Evolutionary conservation across 2,797 vertebrate species (phyloP).

Genomic region (Melanotaenia parkinsoni): DNA sequence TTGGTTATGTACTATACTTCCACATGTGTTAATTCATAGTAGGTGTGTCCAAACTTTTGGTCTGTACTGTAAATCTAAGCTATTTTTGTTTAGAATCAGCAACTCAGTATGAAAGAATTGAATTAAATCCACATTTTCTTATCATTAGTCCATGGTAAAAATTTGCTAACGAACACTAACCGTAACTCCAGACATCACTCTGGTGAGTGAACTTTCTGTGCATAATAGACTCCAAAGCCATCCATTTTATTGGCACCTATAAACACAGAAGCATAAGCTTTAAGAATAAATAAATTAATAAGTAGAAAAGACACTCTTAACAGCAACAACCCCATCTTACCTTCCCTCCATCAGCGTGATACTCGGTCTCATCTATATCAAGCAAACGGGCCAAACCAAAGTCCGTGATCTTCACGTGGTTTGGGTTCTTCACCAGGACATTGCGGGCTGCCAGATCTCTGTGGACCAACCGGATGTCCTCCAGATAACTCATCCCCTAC

Average conservation of each 20-base stretch:
- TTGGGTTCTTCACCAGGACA: conserved; percentile 95
- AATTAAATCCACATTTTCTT: not conserved
- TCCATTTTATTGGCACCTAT: conserved; percentile 99
- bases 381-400: conserved; percentile 94
- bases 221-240: conserved; percentile 97
- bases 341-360: conserved; percentile 96
- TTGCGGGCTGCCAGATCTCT: conserved; percentile 95
- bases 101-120: not conserved
- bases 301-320: not conserved
- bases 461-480: conserved; percentile 94
- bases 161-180: conserved; percentile 69
- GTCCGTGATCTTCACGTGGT: conserved; percentile 98
- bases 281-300: not conserved
- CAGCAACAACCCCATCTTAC: conserved; percentile 68
- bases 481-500: conserved; percentile 97
- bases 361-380: conserved; percentile 96
- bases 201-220: conserved; percentile 97
- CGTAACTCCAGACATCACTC: conserved; percentile 98
- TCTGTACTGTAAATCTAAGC: no score
- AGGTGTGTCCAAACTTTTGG: no score
- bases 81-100: not conserved
- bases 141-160: not conserved
- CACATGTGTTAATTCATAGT: no score
- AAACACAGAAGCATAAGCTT: not conserved
- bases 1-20: no score